Conservation (phyloP, 2,888 invertebrate species). For the Aporophyla lueneburgensis region DNA sequence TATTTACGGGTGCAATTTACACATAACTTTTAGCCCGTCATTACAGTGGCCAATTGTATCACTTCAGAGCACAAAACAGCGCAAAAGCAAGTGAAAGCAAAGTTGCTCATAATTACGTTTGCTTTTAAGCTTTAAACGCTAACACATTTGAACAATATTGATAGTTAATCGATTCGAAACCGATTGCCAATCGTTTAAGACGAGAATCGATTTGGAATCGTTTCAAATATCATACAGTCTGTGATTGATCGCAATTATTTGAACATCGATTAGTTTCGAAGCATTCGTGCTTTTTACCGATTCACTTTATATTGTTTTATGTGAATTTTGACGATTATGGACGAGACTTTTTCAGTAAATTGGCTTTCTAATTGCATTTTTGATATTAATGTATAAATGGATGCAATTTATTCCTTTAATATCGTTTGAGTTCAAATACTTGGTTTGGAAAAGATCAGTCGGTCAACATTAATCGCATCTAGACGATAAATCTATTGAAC, state of each 20-base stretch:
- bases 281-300: conserved; percentile 27
- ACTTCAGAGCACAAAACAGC: conserved; percentile 15
- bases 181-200: conserved; percentile 65
- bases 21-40: not conserved
- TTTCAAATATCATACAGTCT: conserved; percentile 48
- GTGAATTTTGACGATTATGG: conserved; percentile 34
- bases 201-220: conserved; percentile 61
- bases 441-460: conserved; percentile 21
- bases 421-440: conserved; percentile 10
- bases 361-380: conserved; percentile 55
- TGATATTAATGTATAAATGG: conserved; percentile 5
- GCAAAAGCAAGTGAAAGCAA: conserved; percentile 76
- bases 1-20: not conserved
- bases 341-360: conserved; percentile 30
- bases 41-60: conserved; percentile 18
- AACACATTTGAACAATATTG: conserved; percentile 58
- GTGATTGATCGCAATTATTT: conserved; percentile 55
- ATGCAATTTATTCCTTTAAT: conserved; percentile 36
- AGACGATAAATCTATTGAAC: conserved; percentile 6
- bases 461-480: conserved; percentile 34
- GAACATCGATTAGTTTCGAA: conserved; percentile 47
- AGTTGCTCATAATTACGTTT: conserved; percentile 60
- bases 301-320: conserved; percentile 49
- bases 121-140: conserved; percentile 54
- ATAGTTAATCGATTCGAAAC: conserved; percentile 64